Evolutionary conservation across 2,888 invertebrate species (phyloP), one percentile per base, ranked within the genome.

Genomic region (Orchestes rusci): DNA sequence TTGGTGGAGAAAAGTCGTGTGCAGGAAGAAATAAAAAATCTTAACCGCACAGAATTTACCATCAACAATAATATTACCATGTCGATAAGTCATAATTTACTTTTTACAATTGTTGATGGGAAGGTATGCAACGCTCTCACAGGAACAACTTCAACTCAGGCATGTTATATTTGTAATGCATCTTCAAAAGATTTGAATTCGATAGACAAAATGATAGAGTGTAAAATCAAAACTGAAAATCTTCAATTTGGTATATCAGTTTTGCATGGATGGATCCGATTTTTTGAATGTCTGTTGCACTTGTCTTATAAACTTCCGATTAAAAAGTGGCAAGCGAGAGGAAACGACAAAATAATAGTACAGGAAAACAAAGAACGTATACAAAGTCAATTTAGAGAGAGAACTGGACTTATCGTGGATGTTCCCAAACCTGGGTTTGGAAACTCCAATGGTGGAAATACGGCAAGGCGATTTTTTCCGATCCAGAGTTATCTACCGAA

Each of bases 71-170:
- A 45, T 43, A n/a, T n/a, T n/a, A 33, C 17, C 15, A 32, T 47
- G 46, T 5, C 12, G 23, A 40, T 46, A 17, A 16, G 42, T 28
- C 45, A 36, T 34, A 16, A 13, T 27, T 42, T 49, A 13, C 37
- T 46, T 33, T 13, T 50, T 16, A 43, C 50, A 2, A 50, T 50
- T 39, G 47, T 47, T 16, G 50, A 50, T 28, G 50, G 50, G 3
- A 50, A 50, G 28, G 31, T 46, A 37, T 49, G 45, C 32, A 16
- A 38, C 13, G 45, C 42, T 10, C 10, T 49, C 7, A 46, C 38
- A 27, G 30, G 23, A 12, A 36, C 49, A n/a, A n/a, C n/a, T 23
- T 44, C 39, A 7, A 31, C 39, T 7, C 44, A 44, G 19, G 39
- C 27, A n/a, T 44, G 44, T 44, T 29, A 34, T n/a, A n/a, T n/a